Conservation (phyloP, 2,113 vertebrate genomes). For the Gobio gobio region DNA sequence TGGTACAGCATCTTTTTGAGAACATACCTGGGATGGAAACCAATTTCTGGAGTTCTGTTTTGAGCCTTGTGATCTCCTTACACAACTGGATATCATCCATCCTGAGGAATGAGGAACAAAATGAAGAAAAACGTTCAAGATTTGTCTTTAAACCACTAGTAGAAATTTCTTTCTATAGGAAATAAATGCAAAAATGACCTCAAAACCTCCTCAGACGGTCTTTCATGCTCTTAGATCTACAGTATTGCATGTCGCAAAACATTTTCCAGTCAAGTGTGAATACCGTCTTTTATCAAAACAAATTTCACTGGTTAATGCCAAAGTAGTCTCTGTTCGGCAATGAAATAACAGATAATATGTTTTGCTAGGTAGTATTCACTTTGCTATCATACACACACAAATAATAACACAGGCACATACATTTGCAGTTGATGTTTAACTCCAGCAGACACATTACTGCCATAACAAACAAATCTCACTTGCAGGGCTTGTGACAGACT, state of each 20-base stretch:
- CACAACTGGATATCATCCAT: constrained; percentile 93
- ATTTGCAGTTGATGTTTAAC: neutral
- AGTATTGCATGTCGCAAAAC: neutral
- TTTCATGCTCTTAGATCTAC: neutral
- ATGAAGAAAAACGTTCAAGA: neutral
- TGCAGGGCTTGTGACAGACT: neutral
- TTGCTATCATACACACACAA: neutral
- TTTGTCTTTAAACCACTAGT: neutral
- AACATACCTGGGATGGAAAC: constrained; percentile 80
- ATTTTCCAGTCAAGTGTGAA: neutral
- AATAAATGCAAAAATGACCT: neutral
- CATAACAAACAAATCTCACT: neutral
- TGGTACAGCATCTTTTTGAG: neutral
- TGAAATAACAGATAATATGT: constrained; percentile 11
- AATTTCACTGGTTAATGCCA: neutral
- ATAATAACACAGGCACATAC: neutral
- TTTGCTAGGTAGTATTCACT: neutral
- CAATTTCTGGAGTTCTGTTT: constrained; percentile 84
- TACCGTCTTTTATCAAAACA: neutral
- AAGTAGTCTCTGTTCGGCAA: neutral
- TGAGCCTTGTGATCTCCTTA: constrained; percentile 86
- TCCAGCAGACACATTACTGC: neutral
- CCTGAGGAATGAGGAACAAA: constrained; percentile 68
- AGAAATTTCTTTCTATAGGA: neutral
- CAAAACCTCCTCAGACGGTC: neutral